Base-by-base conservation (phyloP, 1,140 invertebrate genomes). In the Panagrolaimus sp. region DNA sequence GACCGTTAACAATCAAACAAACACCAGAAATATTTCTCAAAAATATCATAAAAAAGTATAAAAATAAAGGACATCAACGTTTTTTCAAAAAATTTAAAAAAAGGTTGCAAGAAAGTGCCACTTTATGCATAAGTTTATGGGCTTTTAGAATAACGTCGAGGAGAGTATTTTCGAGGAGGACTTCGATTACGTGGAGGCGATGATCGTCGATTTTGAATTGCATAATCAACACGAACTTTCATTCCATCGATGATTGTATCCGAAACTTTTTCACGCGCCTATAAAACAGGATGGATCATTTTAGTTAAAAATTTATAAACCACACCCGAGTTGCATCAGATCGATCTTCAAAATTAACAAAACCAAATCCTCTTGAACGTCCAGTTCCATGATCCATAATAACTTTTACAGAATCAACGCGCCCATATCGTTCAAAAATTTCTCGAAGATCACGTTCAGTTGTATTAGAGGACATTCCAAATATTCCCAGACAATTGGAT, bases 171-270 rank as follows among this genome's bases (percentile, higher is more conserved):
- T 4, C 31, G 31, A 38, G 31, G 31, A 31, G 65, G 47, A 46
- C 65, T 45, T 23, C 65, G 65, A 47, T 48, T 25, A 31, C 66
- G 25, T 9, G 20, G 16, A 31, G 66, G 66, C 8, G 42, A 38
- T 38, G 31, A 38, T 0, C 66, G 47, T 20, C 46, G 27, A 25
- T 27, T n/a, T 14, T 95, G 97, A 61, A 97, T 95, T 0, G 93
- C 96, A 86, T 89, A 98, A 84, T 96, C 95, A 16, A 97, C 92
- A 74, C 95, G 86, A 74, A 98, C 96, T 78, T 89, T 87, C 46
- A 92, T 87, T 0, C 91, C 92, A 85, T 96, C 93, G 51, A 98
- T 91, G 84, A 93, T 91, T 87, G 93, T 91, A 53, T 93, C 94
- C 69, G 89, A 89, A 77, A 92, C 93, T 76, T 91, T 88, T 73